Evolutionary conservation across 1,140 invertebrate genomes (phyloP).

Genomic region (Aphelinus certus): DNA sequence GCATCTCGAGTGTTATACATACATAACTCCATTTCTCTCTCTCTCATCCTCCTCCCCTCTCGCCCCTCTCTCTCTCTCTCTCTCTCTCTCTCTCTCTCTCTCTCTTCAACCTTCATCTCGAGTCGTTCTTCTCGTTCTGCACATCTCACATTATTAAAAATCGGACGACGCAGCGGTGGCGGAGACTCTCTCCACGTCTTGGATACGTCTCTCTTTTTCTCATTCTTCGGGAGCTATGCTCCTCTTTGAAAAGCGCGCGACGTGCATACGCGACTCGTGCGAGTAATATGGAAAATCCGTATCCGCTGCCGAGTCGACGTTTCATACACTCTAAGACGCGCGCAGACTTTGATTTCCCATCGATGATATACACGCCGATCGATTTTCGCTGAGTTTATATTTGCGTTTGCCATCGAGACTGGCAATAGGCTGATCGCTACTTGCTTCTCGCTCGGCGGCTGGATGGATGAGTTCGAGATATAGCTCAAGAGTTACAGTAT

Average conservation of each 20-base stretch:
- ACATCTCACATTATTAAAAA: slow-evolving; percentile 45
- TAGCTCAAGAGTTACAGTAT: not conserved
- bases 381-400: slow-evolving; percentile 12
- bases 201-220: not conserved
- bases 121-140: not conserved
- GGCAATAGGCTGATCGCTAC: no score
- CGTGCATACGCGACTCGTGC: slow-evolving; percentile 30
- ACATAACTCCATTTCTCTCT: no score
- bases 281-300: slow-evolving; percentile 30
- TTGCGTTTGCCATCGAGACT: slow-evolving; percentile 18
- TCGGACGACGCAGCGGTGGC: slow-evolving; percentile 4
- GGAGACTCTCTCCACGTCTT: not conserved
- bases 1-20: slow-evolving; percentile 11
- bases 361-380: slow-evolving; percentile 9
- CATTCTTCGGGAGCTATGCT: not conserved
- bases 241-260: slow-evolving; percentile 18
- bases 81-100: not conserved
- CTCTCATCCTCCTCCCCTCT: not conserved
- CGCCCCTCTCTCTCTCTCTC: not conserved
- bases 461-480: not conserved
- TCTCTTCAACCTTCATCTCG: not conserved
- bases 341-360: slow-evolving; percentile 22
- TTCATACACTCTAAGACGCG: slow-evolving; percentile 24
- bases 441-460: no score
- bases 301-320: slow-evolving; percentile 4